Base-by-base conservation (phyloP, 1,140 invertebrate genomes). In the Drosophila insularis region DNA sequence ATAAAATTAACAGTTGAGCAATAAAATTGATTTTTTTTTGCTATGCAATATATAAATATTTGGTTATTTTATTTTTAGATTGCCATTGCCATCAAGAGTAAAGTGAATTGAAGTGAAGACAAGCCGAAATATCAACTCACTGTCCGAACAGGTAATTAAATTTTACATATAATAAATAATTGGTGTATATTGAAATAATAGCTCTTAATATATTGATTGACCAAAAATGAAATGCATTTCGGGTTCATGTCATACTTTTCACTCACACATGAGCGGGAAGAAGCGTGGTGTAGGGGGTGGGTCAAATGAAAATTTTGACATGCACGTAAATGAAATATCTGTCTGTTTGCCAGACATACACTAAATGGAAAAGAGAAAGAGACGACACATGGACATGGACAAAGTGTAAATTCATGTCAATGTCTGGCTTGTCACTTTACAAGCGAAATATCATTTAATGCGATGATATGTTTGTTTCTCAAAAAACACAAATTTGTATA, bases 391-490 rank as follows among this genome's bases (percentile, higher is more conserved):
- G 19, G 43, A 50, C 43, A 21, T 19, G 19, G 8, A 21, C 43
- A 71, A 77, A 77, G 74, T 71, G 74, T 77, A 77, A 71, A 62
- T 66, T 77, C 74, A 63, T 77, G 74, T 77, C 74, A 77, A 59
- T 75, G 72, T 75, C 72, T 75, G 67, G 67, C 60, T 43, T 70
- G 74, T 76, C 81, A 87, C 64, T 54, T 76, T 43, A 76, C 82
- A 82, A 63, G 8, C 71, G 40, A 76, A 77, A 79, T 79, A 76
- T 82, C 68, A 86, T 87, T 87, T 82, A 60, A 65, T 64, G 61
- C 64, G 43, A 27, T 66, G 43, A 43, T 55, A 21, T 39, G 64
- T 40, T 61, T 64, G 13, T 10, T 21, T 50, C 59, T 63, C 13
- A 61, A 75, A 32, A 17, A n/a, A 37, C 7, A 0, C 4, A 55